These are phyloP conservation scores for Tetramorium parvispinum DNA, from an alignment of 1,140 invertebrate genomes.

Conservation along the genomic window DNA sequence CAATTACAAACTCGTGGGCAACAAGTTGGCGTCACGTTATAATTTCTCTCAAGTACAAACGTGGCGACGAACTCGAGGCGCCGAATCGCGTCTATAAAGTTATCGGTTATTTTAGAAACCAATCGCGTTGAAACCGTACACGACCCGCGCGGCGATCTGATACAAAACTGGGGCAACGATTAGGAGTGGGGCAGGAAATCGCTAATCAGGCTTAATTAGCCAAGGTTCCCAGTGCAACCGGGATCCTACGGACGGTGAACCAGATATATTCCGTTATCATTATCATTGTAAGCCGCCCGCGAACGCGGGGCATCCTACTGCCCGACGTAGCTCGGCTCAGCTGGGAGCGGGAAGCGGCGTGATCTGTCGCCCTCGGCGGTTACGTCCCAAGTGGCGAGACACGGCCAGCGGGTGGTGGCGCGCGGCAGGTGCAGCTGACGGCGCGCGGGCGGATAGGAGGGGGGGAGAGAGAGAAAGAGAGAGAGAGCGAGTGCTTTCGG, in stretches of 20 bases:
- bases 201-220: slow-evolving; percentile 46
- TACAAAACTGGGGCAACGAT: slow-evolving; percentile 34
- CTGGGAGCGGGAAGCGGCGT: slow-evolving; percentile 7
- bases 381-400: slow-evolving; percentile 63
- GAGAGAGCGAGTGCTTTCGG: slow-evolving; percentile 42
- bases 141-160: not conserved
- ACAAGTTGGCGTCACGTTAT: not conserved
- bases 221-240: slow-evolving; percentile 32
- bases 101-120: not conserved
- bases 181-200: slow-evolving; percentile 38
- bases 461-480: not conserved
- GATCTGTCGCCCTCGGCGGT: slow-evolving; percentile 54
- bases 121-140: not conserved
- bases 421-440: slow-evolving; percentile 54
- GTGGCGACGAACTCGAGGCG: not conserved
- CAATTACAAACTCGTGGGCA: not conserved
- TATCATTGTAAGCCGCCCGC: not conserved
- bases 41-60: not conserved
- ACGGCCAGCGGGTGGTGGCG: slow-evolving; percentile 50
- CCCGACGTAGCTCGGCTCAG: not conserved
- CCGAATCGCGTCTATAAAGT: not conserved
- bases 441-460: slow-evolving; percentile 16
- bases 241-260: slow-evolving; percentile 26
- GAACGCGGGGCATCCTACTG: not conserved
- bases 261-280: slow-evolving; percentile 50